A percentile compares a stretch with the other conserved stretches of the same genome.
These are phyloP conservation scores for Carabus problematicus DNA, from an alignment of 2,888 invertebrate species.

Conservation along the genomic window DNA sequence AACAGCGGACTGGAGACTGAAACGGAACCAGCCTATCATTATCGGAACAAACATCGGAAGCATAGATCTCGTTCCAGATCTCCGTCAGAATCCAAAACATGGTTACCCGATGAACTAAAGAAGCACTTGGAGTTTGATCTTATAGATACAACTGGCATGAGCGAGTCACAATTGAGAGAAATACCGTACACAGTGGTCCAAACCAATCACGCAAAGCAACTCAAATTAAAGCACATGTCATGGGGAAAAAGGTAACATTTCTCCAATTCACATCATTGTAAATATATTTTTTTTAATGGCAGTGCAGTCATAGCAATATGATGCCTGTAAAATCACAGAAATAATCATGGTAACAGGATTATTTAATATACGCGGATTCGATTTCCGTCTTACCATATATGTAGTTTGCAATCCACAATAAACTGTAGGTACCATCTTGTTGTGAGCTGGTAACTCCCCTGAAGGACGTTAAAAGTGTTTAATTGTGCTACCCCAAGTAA, in stretches of 20 bases:
- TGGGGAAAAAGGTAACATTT: constrained; percentile 46
- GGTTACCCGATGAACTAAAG: constrained; percentile 78
- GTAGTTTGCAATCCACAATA: too few relatives aligned
- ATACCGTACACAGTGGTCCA: constrained; percentile 90
- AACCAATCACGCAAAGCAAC: constrained; percentile 69
- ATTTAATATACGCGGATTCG: too few relatives aligned
- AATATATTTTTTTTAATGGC: background rate
- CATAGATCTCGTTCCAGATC: constrained; percentile 70
- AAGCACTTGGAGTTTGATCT: constrained; percentile 88
- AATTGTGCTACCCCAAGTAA: too few relatives aligned
- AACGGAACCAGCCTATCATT: constrained; percentile 57
- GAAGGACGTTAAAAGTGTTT: too few relatives aligned
- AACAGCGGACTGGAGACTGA: constrained; percentile 61
- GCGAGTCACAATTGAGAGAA: constrained; percentile 83
- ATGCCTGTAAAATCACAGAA: too few relatives aligned
- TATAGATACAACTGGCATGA: constrained; percentile 89
- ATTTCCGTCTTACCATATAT: too few relatives aligned
- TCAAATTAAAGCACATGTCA: constrained; percentile 60
- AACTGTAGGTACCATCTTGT: too few relatives aligned
- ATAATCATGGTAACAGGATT: too few relatives aligned
- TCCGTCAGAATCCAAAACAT: constrained; percentile 72
- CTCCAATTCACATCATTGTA: background rate
- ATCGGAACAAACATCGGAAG: constrained; percentile 55
- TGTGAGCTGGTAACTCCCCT: too few relatives aligned
- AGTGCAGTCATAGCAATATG: too few relatives aligned